Evolutionary conservation across 2,113 vertebrate species (phyloP), one percentile per base, ranked within the genome.

Genomic region (Excalfactoria chinensis): DNA sequence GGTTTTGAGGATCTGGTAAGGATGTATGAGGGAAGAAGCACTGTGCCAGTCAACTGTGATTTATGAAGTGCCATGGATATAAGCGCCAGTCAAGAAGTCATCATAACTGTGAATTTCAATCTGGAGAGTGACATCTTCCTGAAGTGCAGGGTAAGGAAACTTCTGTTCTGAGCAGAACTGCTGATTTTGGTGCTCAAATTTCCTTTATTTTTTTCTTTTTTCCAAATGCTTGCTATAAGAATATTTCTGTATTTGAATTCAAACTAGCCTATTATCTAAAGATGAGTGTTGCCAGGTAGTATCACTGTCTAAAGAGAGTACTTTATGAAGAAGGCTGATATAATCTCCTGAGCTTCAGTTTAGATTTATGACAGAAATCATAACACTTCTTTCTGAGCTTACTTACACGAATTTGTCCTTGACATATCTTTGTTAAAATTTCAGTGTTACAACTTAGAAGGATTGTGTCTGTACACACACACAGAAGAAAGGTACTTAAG

Each of bases 341-440:
- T 44, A 80, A 51, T 59, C 15, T 63, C 63, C 49, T 43, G 34
- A 88, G 63, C 40, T 80, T 91, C 58, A 40, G n/a, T 51, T 78
- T 60, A 89, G 58, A 79, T 91, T 89, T 93, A 82, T 59, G 67
- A 64, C 58, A 63, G 87, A 90, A 84, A 68, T 41, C 20, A 49
- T 14, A 68, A 23, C 19, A 41, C 32, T 93, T 70, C 48, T 62
- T 88, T 67, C 80, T 82, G 63, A 84, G 58, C 34, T 81, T 82
- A 21, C 62, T 94, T 91, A 56, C 53, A 84, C 82, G 35, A 19
- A 35, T 79, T 94, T 0, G 1, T 87, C 71, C 58, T 72, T 95
- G 88, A 78, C 34, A 82, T 78, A 51, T 2, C 13, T 87, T 71
- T 89, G 43, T 58, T 35, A 89, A 74, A 77, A 67, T 60, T 68